Percentiles rank a stretch among this genome's conserved stretches.
Conservation (phyloP, 2,888 invertebrate genomes). For the Nymphalis urticae region DNA sequence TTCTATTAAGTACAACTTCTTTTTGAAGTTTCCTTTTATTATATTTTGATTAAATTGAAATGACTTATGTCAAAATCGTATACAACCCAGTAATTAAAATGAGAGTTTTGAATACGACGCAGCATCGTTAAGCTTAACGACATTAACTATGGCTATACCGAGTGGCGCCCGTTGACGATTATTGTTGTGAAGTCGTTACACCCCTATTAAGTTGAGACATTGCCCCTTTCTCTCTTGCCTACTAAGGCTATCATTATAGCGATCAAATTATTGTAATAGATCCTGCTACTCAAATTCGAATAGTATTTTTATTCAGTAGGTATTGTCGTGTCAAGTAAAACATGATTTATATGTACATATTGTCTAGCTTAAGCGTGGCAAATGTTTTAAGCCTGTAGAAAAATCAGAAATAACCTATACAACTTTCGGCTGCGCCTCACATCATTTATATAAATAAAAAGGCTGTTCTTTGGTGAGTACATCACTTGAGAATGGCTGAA, state of each 20-base stretch:
- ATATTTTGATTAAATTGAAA: background rate
- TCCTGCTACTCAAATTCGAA: background rate
- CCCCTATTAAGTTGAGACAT: constrained; percentile 26
- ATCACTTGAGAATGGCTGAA: too few species aligned
- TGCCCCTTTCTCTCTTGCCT: constrained; percentile 16
- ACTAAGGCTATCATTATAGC: constrained; percentile 15
- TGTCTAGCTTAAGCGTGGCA: background rate
- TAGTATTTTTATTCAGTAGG: background rate
- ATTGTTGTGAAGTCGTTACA: constrained; percentile 37
- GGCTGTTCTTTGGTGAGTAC: too few species aligned
- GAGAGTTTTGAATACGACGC: constrained; percentile 38
- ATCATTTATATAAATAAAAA: too few species aligned
- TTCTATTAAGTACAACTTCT: too few species aligned
- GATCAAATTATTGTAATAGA: constrained; percentile 22
- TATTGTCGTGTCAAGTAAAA: too few species aligned
- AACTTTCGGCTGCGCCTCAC: too few species aligned
- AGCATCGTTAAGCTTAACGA: constrained; percentile 39
- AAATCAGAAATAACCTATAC: background rate
- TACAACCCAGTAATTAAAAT: constrained; percentile 25
- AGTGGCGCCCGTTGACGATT: constrained; percentile 38
- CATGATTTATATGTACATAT: too few species aligned
- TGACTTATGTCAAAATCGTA: too few species aligned
- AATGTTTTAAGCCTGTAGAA: background rate
- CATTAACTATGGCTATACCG: constrained; percentile 39
- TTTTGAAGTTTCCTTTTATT: background rate